Conservation (phyloP, 2,113 vertebrate species). For the Coracopsis vasa region DNA sequence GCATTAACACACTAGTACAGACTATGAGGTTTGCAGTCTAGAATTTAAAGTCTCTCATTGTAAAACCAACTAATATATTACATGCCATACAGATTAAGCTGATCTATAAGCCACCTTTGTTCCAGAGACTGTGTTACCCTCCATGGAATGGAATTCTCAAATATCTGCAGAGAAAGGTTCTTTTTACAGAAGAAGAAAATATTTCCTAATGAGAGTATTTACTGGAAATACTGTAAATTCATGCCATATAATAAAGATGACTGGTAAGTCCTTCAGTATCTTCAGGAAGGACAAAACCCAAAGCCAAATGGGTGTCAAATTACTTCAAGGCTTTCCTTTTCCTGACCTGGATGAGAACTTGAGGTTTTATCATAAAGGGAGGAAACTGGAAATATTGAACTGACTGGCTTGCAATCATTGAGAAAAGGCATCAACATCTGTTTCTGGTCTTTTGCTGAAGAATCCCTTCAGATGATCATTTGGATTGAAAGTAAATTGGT, state of each 20-base stretch:
- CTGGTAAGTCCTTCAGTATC: constrained; percentile 28
- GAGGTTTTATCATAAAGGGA: constrained; percentile 62
- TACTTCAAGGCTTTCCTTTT: constrained; percentile 49
- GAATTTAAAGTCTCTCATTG: constrained; percentile 6
- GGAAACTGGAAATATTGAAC: constrained; percentile 46
- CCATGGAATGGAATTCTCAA: neutral
- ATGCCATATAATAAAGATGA: constrained; percentile 13
- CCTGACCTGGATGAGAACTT: constrained; percentile 32
- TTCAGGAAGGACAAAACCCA: constrained; percentile 41
- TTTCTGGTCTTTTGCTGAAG: constrained; percentile 72
- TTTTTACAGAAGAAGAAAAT: constrained; percentile 42
- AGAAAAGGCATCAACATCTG: constrained; percentile 71
- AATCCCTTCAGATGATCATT: constrained; percentile 72
- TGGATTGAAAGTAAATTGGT: constrained; percentile 69
- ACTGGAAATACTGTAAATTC: constrained; percentile 48
- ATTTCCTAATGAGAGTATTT: constrained; percentile 38
- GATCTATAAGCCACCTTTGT: constrained; percentile 16
- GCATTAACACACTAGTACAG: constrained; percentile 2
- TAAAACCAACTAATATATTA: neutral
- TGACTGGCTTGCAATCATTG: constrained; percentile 34
- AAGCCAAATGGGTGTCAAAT: neutral
- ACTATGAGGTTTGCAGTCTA: neutral
- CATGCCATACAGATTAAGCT: neutral
- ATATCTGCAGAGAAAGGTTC: constrained; percentile 2
- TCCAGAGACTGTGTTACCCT: constrained; percentile 8